These are phyloP conservation scores for Gastrophryne carolinensis DNA, from an alignment of 2,797 vertebrate genomes.

Conservation along the genomic window DNA sequence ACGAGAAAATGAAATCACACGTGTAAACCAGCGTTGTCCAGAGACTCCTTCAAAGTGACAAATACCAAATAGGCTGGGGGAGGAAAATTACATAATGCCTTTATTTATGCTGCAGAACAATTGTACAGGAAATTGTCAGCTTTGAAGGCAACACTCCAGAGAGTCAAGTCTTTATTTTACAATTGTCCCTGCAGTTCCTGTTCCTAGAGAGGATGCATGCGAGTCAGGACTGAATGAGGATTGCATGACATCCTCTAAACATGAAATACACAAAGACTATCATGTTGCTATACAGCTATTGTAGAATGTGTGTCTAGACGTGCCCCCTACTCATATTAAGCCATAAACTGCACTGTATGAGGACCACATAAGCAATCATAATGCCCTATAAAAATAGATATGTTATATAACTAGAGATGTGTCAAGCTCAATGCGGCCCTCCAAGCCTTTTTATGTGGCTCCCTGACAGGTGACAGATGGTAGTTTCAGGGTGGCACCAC, in stretches of 20 bases:
- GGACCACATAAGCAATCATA: too few relatives aligned
- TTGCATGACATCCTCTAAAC: neutral
- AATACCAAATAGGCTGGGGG: conserved; percentile 12
- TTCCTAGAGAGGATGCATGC: conserved; percentile 17
- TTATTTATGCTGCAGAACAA: conserved; percentile 41
- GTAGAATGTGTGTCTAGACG: too few relatives aligned
- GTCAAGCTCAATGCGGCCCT: too few relatives aligned
- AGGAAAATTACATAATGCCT: conserved; percentile 23
- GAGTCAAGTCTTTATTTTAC: conserved; percentile 8
- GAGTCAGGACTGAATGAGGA: conserved; percentile 11
- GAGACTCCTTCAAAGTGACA: neutral
- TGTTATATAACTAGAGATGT: too few relatives aligned
- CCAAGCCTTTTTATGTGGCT: too few relatives aligned
- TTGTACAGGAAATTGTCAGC: conserved; percentile 39
- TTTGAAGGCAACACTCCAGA: conserved; percentile 21
- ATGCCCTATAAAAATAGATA: too few relatives aligned
- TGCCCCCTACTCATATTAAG: too few relatives aligned
- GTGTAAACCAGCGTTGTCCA: neutral
- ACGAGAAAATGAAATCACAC: neutral
- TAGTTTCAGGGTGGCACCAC: too few relatives aligned
- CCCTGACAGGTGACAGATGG: too few relatives aligned
- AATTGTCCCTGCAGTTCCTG: conserved; percentile 36
- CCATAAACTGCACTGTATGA: too few relatives aligned
- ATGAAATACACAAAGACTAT: neutral
- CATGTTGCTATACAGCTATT: too few relatives aligned